A percentile compares a stretch with the other conserved stretches of the same genome.
phyloP scores from a whole-genome alignment of 2,888 invertebrate genomes.

The Aquatica leii region DNA sequence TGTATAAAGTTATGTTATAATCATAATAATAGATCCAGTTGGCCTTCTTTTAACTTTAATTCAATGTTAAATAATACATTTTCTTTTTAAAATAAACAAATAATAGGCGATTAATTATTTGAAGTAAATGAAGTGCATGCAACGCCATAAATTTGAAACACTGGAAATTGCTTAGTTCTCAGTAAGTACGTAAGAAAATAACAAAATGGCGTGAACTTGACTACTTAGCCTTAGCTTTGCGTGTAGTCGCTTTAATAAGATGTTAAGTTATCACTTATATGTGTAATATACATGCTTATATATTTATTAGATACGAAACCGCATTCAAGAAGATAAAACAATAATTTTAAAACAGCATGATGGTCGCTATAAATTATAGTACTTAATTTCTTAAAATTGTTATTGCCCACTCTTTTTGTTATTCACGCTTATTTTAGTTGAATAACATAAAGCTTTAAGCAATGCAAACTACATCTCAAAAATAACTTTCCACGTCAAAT shows the following conservation, averaged over 20 bases:
- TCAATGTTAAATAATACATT: not conserved
- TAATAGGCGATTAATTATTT: slow-evolving; percentile 35
- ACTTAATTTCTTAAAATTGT: slow-evolving; percentile 39
- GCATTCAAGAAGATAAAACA: slow-evolving; percentile 43
- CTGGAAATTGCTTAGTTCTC: slow-evolving; percentile 39
- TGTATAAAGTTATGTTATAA: no score
- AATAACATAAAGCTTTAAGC: slow-evolving; percentile 12
- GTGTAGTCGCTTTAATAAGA: slow-evolving; percentile 59
- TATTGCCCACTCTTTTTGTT: slow-evolving; percentile 24
- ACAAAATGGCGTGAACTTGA: slow-evolving; percentile 45
- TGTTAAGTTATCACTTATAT: slow-evolving; percentile 61
- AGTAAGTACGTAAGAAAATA: slow-evolving; percentile 39
- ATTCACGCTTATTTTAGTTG: slow-evolving; percentile 10
- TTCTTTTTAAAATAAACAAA: slow-evolving; percentile 15
- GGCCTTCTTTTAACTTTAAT: no score
- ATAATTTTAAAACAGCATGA: slow-evolving; percentile 47
- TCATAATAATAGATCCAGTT: no score
- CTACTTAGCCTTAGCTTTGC: slow-evolving; percentile 57
- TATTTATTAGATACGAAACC: slow-evolving; percentile 54
- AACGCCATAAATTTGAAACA: slow-evolving; percentile 40
- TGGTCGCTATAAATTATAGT: slow-evolving; percentile 42
- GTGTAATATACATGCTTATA: slow-evolving; percentile 59
- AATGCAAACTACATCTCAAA: slow-evolving; percentile 22
- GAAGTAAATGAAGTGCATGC: slow-evolving; percentile 34
- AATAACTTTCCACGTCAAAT: slow-evolving; percentile 24